phyloP scores from a whole-genome alignment of 2,797 vertebrate genomes.

The Molossus alvarezi region DNA sequence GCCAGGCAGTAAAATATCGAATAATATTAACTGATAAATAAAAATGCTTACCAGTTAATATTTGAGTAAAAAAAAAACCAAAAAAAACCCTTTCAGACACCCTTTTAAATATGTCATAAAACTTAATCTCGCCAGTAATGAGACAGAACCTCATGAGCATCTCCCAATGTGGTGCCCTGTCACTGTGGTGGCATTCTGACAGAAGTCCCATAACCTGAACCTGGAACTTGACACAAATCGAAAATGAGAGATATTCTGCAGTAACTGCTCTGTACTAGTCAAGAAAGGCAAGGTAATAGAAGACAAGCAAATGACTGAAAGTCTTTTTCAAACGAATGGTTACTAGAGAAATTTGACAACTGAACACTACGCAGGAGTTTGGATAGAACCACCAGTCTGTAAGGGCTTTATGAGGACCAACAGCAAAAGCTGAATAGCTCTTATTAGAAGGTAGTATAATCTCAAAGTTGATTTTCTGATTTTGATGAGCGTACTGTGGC shows the following conservation, averaged over 20 bases:
- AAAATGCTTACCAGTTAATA: neutral
- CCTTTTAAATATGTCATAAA: neutral
- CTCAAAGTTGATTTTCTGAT: conserved; percentile 12
- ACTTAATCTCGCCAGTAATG: neutral
- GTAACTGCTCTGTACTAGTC: neutral
- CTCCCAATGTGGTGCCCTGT: neutral
- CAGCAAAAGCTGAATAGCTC: neutral
- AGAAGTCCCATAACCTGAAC: neutral
- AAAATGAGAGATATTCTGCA: neutral
- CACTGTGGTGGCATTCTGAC: neutral
- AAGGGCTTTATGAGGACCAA: neutral
- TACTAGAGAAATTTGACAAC: neutral
- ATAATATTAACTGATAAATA: neutral
- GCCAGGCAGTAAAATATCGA: neutral
- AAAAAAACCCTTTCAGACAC: neutral
- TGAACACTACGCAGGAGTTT: neutral
- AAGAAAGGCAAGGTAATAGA: neutral
- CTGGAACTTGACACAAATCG: neutral
- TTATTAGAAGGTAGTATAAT: conserved; percentile 21
- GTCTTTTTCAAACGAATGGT: neutral
- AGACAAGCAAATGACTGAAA: neutral
- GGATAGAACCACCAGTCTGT: neutral
- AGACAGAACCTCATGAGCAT: neutral
- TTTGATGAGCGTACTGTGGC: neutral
- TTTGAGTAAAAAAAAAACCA: neutral